Base-by-base conservation (phyloP, 2,797 vertebrate genomes). In the Anableps anableps region DNA sequence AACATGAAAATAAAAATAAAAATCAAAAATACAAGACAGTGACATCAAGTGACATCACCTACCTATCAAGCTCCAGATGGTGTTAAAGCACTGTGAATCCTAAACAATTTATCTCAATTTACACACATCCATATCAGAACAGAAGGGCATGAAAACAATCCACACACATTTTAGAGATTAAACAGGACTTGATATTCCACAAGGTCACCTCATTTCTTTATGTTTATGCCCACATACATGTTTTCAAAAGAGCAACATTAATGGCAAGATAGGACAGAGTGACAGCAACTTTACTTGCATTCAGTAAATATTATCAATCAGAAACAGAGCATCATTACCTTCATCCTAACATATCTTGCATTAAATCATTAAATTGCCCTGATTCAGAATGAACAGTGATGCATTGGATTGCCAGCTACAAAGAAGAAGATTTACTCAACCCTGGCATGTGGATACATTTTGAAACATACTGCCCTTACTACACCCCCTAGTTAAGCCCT, bases 401-500 rank as follows among this genome's bases (percentile, higher is more conserved):
- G 68, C 5, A 70, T 5, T 45, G 41, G 43, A n/a, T 29, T 45
- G 23, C 41, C 10, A 8, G 23, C 11, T 13, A n/a, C 1, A 45
- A 0, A 29, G 38, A 29, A 45, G 6, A 45, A 11, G n/a, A n/a
- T n/a, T 14, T 45, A 17, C 16, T 34, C 41, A 71, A 45, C n/a
- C 38, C 41, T 43, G 14, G 36, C 21, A 31, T 62, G 26, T 23
- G 47, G 36, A 72, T 43, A 72, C 2, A 72, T 7, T 34, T 62
- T 73, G 10, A 58, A 77, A 55, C 47, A 55, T 34, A 71, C 45
- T n/a, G n/a, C 45, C 47, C 26, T 5, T n/a, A 3, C 11, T 29
- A 10, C 11, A 71, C 68, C 66, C 75, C 47, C 38, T 78, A 17
- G 36, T 79, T 71, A 19, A 74, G 75, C 72, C 38, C 51, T 74